These are phyloP conservation scores for Cassiopea xamachana DNA, from an alignment of 30 jellyfish, hydroid and myxozoan genomes.

Conservation along the genomic window DNA sequence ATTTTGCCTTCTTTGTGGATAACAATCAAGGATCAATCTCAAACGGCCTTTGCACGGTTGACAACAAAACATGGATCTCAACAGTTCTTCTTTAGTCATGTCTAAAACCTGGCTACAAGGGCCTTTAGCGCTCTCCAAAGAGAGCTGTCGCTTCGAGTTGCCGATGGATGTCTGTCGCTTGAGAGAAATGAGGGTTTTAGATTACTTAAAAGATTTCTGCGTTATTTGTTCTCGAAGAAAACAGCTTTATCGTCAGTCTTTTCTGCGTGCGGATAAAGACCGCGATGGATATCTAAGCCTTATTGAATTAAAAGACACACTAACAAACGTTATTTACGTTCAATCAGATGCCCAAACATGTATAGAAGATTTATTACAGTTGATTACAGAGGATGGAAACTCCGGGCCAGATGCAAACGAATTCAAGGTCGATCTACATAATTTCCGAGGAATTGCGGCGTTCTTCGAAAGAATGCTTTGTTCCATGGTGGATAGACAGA, in stretches of 20 bases:
- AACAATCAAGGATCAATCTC: slow-evolving; percentile 23
- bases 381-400: slow-evolving; percentile 15
- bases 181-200: slow-evolving; percentile 30
- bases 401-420: background rate
- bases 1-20: background rate
- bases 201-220: slow-evolving; percentile 50
- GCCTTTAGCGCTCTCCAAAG: slow-evolving; percentile 77
- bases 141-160: slow-evolving; percentile 78
- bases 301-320: slow-evolving; percentile 53
- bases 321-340: slow-evolving; percentile 50
- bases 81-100: slow-evolving; percentile 25
- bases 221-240: slow-evolving; percentile 75
- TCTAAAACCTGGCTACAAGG: slow-evolving; percentile 87
- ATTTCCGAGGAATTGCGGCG: slow-evolving; percentile 72
- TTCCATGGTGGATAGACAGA: slow-evolving; percentile 44
- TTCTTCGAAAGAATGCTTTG: slow-evolving; percentile 72
- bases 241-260: slow-evolving; percentile 71
- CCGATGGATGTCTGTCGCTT: slow-evolving; percentile 73
- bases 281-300: slow-evolving; percentile 60
- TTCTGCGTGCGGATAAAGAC: slow-evolving; percentile 62
- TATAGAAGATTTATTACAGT: slow-evolving; percentile 28
- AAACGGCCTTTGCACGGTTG: background rate
- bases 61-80: slow-evolving; percentile 52
- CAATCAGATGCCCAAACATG: slow-evolving; percentile 66
- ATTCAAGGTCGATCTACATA: slow-evolving; percentile 18